Base-by-base conservation (phyloP, 2,797 vertebrate genomes). In the Gobio occitaniae region DNA sequence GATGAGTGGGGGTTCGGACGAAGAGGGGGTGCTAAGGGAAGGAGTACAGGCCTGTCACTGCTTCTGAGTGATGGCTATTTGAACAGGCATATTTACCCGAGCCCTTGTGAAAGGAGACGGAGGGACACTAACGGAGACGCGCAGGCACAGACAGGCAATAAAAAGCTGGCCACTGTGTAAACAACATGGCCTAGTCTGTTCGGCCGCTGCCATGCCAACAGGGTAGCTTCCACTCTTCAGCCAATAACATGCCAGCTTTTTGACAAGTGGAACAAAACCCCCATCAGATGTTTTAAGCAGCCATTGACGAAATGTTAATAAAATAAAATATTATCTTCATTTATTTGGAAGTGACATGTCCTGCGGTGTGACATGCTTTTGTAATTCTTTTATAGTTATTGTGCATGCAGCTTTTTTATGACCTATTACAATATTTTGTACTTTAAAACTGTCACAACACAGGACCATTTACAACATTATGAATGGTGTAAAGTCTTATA, bases 61-160 rank as follows among this genome's bases (percentile, higher is more conserved):
- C 69, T 85, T 80, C 81, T 90, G 90, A 91, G 80, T 86, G 88
- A 90, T 90, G 88, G 87, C 69, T 91, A 88, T 91, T 91, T 91
- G 88, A 91, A 91, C 91, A 91, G 90, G 80, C 89, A 86, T 91
- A 89, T 91, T 91, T 91, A 88, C 90, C 84, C 88, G 86, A 71
- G 83, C 87, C 84, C 86, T 87, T 87, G 81, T 89, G 87, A 91
- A 91, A 91, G 89, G 88, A 89, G 89, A 88, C 77, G 82, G 80
- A 88, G 85, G 88, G 88, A 87, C 87, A 66, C 80, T 85, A 84
- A 85, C 69, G 71, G 84, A 87, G 89, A 89, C 82, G 84, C 82
- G 86, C 89, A 82, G 89, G 83, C 89, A 83, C 88, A 90, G 90
- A 88, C 90, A 83, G 86, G 87, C 85, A 84, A 88, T 90, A 87